These are phyloP conservation scores for Microtus ochrogaster DNA, from an alignment of 2,113 vertebrate species.

Conservation along the genomic window DNA sequence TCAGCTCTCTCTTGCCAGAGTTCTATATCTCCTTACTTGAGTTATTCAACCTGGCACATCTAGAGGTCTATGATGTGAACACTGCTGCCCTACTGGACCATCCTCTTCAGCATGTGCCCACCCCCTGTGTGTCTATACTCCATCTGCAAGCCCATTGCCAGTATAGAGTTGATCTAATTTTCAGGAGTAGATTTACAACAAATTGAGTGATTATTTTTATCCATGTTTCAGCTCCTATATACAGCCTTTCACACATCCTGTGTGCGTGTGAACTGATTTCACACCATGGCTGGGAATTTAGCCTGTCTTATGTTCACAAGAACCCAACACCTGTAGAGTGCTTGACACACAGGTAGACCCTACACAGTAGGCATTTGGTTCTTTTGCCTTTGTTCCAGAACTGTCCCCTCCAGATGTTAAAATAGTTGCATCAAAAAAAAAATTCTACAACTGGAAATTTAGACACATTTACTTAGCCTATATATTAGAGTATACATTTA, in stretches of 20 bases:
- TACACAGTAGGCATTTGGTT: background rate
- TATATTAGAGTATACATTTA: background rate
- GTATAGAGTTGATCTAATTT: background rate
- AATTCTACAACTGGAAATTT: background rate
- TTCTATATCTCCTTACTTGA: background rate
- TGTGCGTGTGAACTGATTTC: background rate
- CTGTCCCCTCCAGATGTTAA: conserved; percentile 20
- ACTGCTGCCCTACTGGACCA: background rate
- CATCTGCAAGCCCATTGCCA: background rate
- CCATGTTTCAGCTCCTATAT: background rate
- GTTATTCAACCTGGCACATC: background rate
- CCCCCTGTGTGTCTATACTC: background rate
- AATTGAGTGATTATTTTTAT: background rate
- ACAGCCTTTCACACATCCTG: background rate
- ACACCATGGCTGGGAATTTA: background rate
- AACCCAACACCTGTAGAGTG: background rate
- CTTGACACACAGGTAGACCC: background rate
- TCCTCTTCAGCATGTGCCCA: background rate
- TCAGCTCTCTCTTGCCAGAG: too few species aligned
- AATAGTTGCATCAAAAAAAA: conserved; percentile 39
- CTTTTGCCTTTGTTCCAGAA: background rate
- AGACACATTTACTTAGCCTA: conserved; percentile 8
- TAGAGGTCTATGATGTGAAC: background rate
- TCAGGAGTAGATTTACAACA: background rate
- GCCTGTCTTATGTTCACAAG: background rate